Conservation (phyloP, 2,113 vertebrate species). For the Hypocryptadius cinnamomeus region DNA sequence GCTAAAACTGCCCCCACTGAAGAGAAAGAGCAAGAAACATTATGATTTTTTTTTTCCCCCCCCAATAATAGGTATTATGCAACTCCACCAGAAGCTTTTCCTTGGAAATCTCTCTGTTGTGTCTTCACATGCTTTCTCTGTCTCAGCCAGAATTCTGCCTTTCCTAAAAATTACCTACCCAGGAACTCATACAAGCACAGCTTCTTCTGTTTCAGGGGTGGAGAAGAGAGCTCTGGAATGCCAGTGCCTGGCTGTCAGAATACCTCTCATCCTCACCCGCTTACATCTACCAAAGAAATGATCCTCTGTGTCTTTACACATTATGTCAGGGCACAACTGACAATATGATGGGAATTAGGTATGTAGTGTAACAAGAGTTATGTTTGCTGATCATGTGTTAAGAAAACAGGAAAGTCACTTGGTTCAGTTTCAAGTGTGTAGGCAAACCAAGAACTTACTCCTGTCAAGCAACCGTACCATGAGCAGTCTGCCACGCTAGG, state of each 20-base stretch:
- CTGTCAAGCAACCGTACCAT: conserved; percentile 7
- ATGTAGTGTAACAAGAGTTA: conserved; percentile 29
- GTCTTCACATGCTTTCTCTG: neutral
- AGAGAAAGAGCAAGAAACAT: neutral
- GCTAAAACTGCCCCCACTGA: neutral
- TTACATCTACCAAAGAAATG: neutral
- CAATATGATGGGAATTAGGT: conserved; percentile 39
- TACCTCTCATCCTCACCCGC: neutral
- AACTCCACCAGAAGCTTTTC: neutral
- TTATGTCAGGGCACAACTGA: conserved; percentile 42
- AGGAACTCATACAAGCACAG: neutral
- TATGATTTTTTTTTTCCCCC: neutral
- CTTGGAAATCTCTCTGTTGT: neutral
- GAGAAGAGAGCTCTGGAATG: neutral
- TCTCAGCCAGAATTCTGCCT: neutral
- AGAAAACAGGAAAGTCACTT: conserved; percentile 51
- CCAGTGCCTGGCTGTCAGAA: neutral
- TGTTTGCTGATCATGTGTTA: conserved; percentile 47
- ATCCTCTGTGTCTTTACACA: conserved; percentile 33
- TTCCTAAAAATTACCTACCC: neutral
- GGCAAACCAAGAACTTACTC: conserved; percentile 26
- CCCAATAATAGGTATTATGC: neutral
- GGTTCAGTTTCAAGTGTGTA: conserved; percentile 37
- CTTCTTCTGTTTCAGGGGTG: neutral
- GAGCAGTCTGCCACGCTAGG: neutral